phyloP scores from a whole-genome alignment of 2,113 vertebrate genomes.

The Tragelaphus buxtoni region DNA sequence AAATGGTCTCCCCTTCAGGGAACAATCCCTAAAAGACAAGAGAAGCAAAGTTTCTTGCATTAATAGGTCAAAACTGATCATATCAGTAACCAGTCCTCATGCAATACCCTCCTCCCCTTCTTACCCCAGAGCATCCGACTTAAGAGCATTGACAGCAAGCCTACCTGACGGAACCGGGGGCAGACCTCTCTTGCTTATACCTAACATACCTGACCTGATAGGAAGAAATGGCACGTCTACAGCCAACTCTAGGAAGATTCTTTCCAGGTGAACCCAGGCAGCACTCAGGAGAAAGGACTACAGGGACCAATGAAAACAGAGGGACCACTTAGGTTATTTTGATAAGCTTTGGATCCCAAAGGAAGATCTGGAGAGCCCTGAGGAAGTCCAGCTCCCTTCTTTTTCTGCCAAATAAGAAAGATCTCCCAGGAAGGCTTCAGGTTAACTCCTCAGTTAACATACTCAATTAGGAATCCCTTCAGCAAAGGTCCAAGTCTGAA shows the following conservation, averaged over 20 bases:
- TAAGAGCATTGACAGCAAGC: background rate
- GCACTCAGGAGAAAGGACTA: background rate
- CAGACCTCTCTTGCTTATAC: background rate
- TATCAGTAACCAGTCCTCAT: background rate
- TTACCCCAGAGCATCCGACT: background rate
- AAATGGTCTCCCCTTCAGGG: slow-evolving; percentile 93
- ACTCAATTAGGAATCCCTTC: background rate
- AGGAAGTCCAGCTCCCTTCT: background rate
- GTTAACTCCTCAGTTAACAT: background rate
- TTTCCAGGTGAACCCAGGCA: background rate
- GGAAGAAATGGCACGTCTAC: background rate
- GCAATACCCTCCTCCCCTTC: background rate
- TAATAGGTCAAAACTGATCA: slow-evolving; percentile 15
- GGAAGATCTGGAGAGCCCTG: background rate
- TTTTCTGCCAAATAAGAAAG: background rate
- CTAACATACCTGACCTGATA: background rate
- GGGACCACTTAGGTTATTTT: background rate
- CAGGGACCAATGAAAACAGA: background rate
- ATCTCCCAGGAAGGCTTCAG: background rate
- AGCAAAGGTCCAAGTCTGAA: slow-evolving; percentile 8
- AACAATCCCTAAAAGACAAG: slow-evolving; percentile 89
- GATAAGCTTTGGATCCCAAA: background rate
- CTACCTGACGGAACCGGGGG: background rate
- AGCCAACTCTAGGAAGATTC: background rate
- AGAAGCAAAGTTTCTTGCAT: slow-evolving; percentile 48